These are phyloP conservation scores for Gisinianus flammeolus DNA, from an alignment of 2,888 invertebrate species.

Conservation along the genomic window DNA sequence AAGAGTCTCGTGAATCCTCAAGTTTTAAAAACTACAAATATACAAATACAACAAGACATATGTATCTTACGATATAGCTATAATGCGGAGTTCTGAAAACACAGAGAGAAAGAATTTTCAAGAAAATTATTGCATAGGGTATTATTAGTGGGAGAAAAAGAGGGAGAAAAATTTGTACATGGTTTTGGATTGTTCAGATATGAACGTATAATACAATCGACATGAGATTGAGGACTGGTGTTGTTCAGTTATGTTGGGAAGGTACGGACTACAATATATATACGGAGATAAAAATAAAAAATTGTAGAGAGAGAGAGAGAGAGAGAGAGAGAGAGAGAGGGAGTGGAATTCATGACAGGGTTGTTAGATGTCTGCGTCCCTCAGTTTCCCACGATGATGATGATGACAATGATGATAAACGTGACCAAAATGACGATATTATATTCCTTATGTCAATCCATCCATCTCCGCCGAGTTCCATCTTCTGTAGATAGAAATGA, in stretches of 20 bases:
- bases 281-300: background rate
- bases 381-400: constrained; percentile 30
- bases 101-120: too few species aligned
- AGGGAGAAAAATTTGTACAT: too few species aligned
- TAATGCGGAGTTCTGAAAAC: too few species aligned
- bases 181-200: background rate
- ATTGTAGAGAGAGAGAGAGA: background rate
- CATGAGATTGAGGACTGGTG: background rate
- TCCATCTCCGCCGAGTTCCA: background rate
- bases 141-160: background rate
- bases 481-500: background rate
- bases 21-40: too few species aligned
- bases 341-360: constrained; percentile 24
- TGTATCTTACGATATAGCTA: too few species aligned
- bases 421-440: constrained; percentile 35
- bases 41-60: too few species aligned
- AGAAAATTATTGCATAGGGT: constrained; percentile 18
- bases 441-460: constrained; percentile 11
- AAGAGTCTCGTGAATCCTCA: too few species aligned
- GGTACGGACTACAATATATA: background rate
- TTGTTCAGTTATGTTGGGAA: background rate
- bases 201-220: background rate
- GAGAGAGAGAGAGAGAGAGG: constrained; percentile 2
- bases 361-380: constrained; percentile 23
- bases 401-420: constrained; percentile 46